phyloP scores from a whole-genome alignment of 1,140 invertebrate genomes.

The Drosophila ironensis region DNA sequence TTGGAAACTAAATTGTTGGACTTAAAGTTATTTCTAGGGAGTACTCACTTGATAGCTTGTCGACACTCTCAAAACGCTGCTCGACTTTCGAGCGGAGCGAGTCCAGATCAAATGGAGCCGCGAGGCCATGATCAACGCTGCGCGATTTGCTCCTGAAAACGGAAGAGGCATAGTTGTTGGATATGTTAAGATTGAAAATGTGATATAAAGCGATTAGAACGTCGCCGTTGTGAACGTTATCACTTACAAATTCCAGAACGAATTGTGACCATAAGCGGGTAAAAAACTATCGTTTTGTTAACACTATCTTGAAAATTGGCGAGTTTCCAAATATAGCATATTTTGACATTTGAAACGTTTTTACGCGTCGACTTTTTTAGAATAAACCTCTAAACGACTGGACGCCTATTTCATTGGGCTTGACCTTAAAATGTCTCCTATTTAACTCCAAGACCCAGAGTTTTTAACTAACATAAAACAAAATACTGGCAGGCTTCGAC shows the following conservation, averaged over 20 bases:
- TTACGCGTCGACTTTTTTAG: slow-evolving; percentile 45
- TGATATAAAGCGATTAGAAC: slow-evolving; percentile 37
- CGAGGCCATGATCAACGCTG: slow-evolving; percentile 93
- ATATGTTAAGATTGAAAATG: slow-evolving; percentile 26
- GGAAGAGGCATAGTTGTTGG: slow-evolving; percentile 36
- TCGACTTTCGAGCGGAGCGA: slow-evolving; percentile 91
- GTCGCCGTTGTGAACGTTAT: slow-evolving; percentile 66
- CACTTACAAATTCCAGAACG: slow-evolving; percentile 72
- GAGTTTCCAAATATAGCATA: slow-evolving; percentile 51
- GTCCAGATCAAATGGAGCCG: slow-evolving; percentile 91
- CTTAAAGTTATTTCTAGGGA: neutral
- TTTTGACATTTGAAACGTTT: slow-evolving; percentile 46
- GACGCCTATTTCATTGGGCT: neutral
- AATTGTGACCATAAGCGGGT: slow-evolving; percentile 76
- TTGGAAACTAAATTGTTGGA: neutral
- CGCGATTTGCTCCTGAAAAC: slow-evolving; percentile 92
- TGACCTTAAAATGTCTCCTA: slow-evolving; percentile 39
- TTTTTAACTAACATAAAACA: no score
- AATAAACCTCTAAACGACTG: slow-evolving; percentile 52
- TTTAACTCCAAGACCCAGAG: no score
- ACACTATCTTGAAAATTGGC: slow-evolving; percentile 53
- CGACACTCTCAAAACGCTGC: slow-evolving; percentile 90
- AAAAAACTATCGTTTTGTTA: slow-evolving; percentile 63
- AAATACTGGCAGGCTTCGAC: neutral
- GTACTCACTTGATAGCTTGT: slow-evolving; percentile 84